Evolutionary conservation across 2,113 vertebrate species (phyloP), one percentile per base, ranked within the genome.

Genomic region (Pipra filicauda): DNA sequence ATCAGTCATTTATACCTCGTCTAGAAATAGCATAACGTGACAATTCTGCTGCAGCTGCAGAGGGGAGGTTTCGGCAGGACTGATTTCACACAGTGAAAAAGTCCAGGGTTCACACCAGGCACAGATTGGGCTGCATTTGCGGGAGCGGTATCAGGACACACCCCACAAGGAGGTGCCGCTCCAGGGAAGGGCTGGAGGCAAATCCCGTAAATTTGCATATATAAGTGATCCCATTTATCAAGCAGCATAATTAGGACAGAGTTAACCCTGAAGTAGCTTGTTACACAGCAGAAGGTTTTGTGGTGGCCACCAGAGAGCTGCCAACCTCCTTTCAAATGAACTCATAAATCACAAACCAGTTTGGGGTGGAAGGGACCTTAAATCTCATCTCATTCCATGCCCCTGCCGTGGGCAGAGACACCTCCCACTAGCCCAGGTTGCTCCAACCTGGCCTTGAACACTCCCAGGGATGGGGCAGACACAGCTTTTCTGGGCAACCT

Each of bases 301-400:
- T 0, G 0, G 9, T 7, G 26, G 28, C 7, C 17, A 74, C 17
- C 17, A 19, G 9, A 18, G 0, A 28, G 9, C n/a, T 70, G 46
- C 44, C 73, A 35, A 84, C 21, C 6, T 27, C 15, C 33, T 10
- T 91, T 48, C 5, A 15, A 23, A 27, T 8, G 8, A 51, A 20
- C 4, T 3, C 2, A 0, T 1, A 26, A 54, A 22, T 8, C 33
- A 2, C 8, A 30, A 46, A 52, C 18, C 12, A 4, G 8, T 8
- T 11, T 51, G 15, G 27, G 20, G 12, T 61, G 14, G 39, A 61
- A n/a, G 9, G 8, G 1, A 7, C 16, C 8, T 39, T 7, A n/a
- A 61, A 67, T 0, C 4, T 2, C 23, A n/a, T 2, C 24, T 6
- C 0, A 0, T 24, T 0, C 22, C 33, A 11, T 5, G 4, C 19